Percentiles rank a stretch among this genome's conserved stretches.
These are phyloP conservation scores for Theodoxus fluviatilis DNA, from an alignment of 2,888 invertebrate species.

Conservation along the genomic window DNA sequence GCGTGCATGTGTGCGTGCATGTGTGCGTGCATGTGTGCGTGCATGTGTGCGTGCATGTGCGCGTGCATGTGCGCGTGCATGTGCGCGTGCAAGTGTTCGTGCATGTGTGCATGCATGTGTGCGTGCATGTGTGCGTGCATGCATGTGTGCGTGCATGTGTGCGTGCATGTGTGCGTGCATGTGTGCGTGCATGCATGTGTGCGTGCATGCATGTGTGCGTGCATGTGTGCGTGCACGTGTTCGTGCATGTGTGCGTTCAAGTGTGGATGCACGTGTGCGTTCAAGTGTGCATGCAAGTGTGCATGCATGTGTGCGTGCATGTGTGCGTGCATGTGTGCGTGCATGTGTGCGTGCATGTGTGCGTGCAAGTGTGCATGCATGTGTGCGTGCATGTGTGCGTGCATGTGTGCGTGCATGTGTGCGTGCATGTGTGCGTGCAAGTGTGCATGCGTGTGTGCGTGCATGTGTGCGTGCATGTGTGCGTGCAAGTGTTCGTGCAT, in stretches of 20 bases:
- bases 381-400: not conserved
- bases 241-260: not conserved
- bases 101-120: not conserved
- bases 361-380: not conserved
- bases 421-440: not conserved
- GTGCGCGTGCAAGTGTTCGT: not conserved
- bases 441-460: constrained; percentile 5
- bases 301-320: not conserved
- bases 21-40: not conserved
- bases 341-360: not conserved
- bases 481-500: not conserved
- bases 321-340: not conserved
- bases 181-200: not conserved
- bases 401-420: not conserved
- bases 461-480: not conserved
- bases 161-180: constrained; percentile 1
- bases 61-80: not conserved
- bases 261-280: not conserved
- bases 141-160: not conserved
- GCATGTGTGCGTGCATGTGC: not conserved
- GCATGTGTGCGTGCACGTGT: not conserved
- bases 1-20: no score
- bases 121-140: not conserved
- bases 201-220: constrained; percentile 9
- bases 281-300: not conserved